Evolutionary conservation across 92 coral and sea anemone species (phyloP), one percentile per base, ranked within the genome.

Genomic region (Phenganax marumi): DNA sequence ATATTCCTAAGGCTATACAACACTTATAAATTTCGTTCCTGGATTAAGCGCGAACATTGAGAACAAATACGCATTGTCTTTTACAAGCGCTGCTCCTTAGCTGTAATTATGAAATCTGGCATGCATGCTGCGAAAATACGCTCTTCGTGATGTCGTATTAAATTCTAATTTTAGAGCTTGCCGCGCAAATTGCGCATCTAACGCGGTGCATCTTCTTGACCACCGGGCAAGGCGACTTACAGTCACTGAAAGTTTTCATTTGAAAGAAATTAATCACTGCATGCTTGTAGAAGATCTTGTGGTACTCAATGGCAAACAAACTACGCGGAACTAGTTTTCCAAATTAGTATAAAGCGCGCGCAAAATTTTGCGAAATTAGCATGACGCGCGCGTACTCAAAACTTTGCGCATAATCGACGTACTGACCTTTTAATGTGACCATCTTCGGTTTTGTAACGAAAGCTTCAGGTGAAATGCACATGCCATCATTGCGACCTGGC

Each of bases 381-480:
- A 62, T 62, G 3, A 6, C 1, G 23, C 23, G 65, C 8, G n/a
- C 0, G 16, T 7, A 14, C 22, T 1, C 21, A 58, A 12, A 8
- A 16, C 21, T 6, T 58, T 7, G 8, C 9, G 23, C 10, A 58
- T 16, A 14, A 16, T 18, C n/a, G 21, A 7, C 13, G 21, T 23
- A 58, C 65, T 58, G 9, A 58, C 65, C 19, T 18, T 58, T 58
- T 6, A 58, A 6, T 12, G 19, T 7, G n/a, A 8, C 22, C 23
- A 21, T 18, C 11, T 26, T 10, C 55, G 78, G 78, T 50, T 16
- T 25, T 24, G 73, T 9, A 25, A 85, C 75, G 56, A 93, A 93
- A 8, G 95, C 85, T 9, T 68, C 75, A 10, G 90, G 97, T 50
- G 80, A 78, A 10, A 93, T 79, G 39, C 97, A 93, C 3, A 93